phyloP scores from a whole-genome alignment of 2,113 vertebrate species.

The Carassius auratus region DNA sequence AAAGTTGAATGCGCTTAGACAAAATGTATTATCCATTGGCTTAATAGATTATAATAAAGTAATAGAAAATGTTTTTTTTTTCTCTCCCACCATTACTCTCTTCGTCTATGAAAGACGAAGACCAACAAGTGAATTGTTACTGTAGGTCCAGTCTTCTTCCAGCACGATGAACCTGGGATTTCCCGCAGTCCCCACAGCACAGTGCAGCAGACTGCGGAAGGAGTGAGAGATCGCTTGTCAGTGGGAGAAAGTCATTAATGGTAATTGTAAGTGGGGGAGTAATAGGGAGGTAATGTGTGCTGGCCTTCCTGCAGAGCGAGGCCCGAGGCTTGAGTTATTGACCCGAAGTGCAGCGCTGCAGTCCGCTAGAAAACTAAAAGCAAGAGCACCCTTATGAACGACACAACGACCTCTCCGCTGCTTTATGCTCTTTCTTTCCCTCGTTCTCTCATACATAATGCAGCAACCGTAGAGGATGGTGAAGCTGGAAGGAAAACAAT shows the following conservation, averaged over 20 bases:
- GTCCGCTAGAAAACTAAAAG: conserved; percentile 32
- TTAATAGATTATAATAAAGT: neutral
- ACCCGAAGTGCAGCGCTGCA: conserved; percentile 27
- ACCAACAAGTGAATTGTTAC: neutral
- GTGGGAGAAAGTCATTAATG: conserved; percentile 51
- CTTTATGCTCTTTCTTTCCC: conserved; percentile 41
- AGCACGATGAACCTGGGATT: neutral
- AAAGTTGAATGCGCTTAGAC: neutral
- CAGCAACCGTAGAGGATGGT: conserved; percentile 28
- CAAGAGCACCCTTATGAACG: conserved; percentile 27
- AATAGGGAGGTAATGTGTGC: conserved; percentile 50
- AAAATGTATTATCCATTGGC: neutral
- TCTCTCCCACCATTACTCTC: neutral
- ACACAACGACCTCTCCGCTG: conserved; percentile 29
- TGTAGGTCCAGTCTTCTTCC: neutral
- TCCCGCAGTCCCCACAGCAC: neutral
- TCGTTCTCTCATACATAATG: conserved; percentile 50
- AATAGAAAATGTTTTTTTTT: neutral
- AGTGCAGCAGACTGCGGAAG: conserved; percentile 49
- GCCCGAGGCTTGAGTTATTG: conserved; percentile 53
- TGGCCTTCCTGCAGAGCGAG: conserved; percentile 21
- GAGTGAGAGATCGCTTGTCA: conserved; percentile 52
- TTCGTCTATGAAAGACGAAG: neutral
- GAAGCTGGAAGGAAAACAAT: conserved; percentile 14
- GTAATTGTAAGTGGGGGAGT: conserved; percentile 55